These are phyloP conservation scores for Diachasma alloeum DNA, from an alignment of 1,140 invertebrate genomes.

Conservation along the genomic window DNA sequence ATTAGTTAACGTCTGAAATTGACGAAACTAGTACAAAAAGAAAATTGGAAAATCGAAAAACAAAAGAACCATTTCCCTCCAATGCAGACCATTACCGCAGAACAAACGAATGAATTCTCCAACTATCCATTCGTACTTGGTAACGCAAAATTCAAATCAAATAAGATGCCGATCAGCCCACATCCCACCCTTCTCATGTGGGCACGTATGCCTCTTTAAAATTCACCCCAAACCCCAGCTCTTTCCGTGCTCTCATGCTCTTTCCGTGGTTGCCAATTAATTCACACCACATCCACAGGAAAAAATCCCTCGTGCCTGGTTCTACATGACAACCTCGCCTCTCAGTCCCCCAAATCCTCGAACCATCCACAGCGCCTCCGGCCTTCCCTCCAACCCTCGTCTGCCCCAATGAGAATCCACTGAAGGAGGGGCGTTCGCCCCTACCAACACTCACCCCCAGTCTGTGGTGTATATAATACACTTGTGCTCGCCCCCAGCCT, in stretches of 20 bases:
- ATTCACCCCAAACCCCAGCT: not conserved
- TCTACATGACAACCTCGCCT: not conserved
- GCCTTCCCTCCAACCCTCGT: not conserved
- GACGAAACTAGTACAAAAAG: no score
- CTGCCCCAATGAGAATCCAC: not conserved
- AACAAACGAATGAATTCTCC: no score
- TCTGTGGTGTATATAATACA: conserved; percentile 12
- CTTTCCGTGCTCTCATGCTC: no score
- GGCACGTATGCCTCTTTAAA: not conserved
- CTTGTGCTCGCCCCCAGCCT: not conserved
- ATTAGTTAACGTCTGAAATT: no score
- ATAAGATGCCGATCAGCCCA: not conserved
- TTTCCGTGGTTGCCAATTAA: not conserved
- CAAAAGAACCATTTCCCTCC: not conserved
- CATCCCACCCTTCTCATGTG: not conserved
- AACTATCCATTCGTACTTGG: no score
- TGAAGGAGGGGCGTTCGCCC: not conserved
- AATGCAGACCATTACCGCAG: not conserved
- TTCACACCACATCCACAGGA: not conserved
- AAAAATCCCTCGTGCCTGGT: not conserved
- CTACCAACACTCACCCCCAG: no score
- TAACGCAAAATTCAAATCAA: not conserved
- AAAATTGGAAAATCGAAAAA: no score
- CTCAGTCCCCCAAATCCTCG: not conserved
- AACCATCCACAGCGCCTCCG: no score